A percentile compares a stretch with the other conserved stretches of the same genome.
These are phyloP conservation scores for Ormyrus rosae DNA, from an alignment of 2,888 invertebrate genomes.

Conservation along the genomic window DNA sequence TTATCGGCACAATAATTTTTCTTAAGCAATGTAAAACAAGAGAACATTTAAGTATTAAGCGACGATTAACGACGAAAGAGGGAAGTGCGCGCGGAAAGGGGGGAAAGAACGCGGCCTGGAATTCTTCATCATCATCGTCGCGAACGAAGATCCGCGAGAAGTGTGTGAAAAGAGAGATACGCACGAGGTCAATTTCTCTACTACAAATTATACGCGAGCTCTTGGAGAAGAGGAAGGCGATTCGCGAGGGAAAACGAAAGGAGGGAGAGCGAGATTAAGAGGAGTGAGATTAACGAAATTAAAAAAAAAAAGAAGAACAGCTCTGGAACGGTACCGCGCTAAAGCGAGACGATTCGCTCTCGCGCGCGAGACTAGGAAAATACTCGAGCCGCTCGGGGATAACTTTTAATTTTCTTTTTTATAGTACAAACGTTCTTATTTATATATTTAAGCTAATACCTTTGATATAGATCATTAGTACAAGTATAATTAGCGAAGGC, in stretches of 20 bases:
- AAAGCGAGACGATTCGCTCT: slow-evolving; percentile 10
- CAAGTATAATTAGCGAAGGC: slow-evolving; percentile 69
- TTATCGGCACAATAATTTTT: slow-evolving; percentile 76
- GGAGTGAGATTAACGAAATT: slow-evolving; percentile 24
- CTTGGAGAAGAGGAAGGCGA: slow-evolving; percentile 28
- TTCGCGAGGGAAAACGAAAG: slow-evolving; percentile 16
- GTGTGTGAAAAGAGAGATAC: background rate
- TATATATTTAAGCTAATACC: slow-evolving; percentile 67
- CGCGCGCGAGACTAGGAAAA: slow-evolving; percentile 19
- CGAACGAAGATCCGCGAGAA: too few relatives aligned
- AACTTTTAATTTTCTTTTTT: slow-evolving; percentile 69
- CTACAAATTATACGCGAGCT: slow-evolving; percentile 45
- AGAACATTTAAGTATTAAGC: slow-evolving; percentile 52
- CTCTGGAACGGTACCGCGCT: slow-evolving; percentile 15
- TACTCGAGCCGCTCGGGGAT: slow-evolving; percentile 58
- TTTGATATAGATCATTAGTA: slow-evolving; percentile 64
- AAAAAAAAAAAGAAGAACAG: slow-evolving; percentile 19
- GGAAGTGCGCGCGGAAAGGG: slow-evolving; percentile 41
- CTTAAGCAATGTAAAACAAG: slow-evolving; percentile 71
- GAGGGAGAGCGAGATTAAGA: background rate
- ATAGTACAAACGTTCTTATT: slow-evolving; percentile 72
- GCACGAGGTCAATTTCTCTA: slow-evolving; percentile 54
- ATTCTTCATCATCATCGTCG: background rate
- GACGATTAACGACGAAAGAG: slow-evolving; percentile 48
- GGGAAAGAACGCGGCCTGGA: background rate